Conservation (phyloP, 1,140 invertebrate genomes). For the Babylonia areolata region DNA sequence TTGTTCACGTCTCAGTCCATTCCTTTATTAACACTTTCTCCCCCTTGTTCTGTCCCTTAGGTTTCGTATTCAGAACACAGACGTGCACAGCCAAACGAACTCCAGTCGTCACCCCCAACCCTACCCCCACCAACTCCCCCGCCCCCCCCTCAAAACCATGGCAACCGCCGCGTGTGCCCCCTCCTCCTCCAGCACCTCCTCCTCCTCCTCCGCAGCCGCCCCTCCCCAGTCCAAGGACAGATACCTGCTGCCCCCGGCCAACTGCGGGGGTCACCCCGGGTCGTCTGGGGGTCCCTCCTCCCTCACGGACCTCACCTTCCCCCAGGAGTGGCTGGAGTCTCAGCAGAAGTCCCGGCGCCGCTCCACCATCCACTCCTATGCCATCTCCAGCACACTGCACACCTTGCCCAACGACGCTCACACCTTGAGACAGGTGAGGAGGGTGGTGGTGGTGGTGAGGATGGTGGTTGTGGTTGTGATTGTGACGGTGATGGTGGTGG, state of each 20-base stretch:
- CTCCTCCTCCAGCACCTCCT: neutral
- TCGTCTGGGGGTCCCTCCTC: constrained; percentile 6
- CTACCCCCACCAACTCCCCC: neutral
- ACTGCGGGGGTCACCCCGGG: neutral
- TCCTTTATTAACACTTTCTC: too few relatives aligned
- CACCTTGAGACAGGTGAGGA: neutral
- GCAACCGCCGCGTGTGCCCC: neutral
- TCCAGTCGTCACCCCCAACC: too few relatives aligned
- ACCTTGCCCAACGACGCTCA: constrained; percentile 61
- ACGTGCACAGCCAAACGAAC: too few relatives aligned
- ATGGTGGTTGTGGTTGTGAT: neutral
- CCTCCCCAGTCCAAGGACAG: neutral
- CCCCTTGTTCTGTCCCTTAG: too few relatives aligned
- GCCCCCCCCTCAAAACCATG: neutral
- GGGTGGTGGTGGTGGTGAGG: neutral
- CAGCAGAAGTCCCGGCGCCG: constrained; percentile 59
- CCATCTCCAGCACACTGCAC: constrained; percentile 64
- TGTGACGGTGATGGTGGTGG: too few relatives aligned
- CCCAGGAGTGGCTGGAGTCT: constrained; percentile 39
- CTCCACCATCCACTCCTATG: constrained; percentile 69
- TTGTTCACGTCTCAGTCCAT: too few relatives aligned
- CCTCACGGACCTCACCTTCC: constrained; percentile 36
- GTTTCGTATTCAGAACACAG: too few relatives aligned
- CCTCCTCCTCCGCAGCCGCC: neutral
- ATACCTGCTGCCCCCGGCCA: neutral